Evolutionary conservation across 2,113 vertebrate genomes (phyloP).

Genomic region (Psilopogon haemacephalus): DNA sequence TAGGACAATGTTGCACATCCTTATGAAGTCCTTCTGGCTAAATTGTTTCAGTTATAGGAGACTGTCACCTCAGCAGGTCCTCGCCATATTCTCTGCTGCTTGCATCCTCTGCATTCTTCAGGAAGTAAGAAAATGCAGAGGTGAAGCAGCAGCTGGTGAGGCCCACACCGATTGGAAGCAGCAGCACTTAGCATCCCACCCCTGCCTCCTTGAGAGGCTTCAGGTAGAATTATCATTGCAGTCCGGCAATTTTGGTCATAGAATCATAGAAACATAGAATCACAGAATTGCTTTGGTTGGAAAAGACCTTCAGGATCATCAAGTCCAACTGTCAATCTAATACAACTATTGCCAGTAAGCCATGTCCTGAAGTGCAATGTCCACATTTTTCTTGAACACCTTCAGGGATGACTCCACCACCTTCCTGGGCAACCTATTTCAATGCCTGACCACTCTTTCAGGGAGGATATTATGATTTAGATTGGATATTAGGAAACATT

Average conservation of each 20-base stretch:
- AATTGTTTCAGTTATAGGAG: background rate
- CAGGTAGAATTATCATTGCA: background rate
- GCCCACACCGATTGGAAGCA: background rate
- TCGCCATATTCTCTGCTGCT: background rate
- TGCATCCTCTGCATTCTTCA: background rate
- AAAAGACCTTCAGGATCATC: no score
- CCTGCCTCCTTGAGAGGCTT: background rate
- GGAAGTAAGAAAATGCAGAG: background rate
- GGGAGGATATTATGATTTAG: no score
- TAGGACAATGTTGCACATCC: background rate
- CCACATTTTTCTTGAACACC: no score
- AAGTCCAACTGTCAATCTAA: no score
- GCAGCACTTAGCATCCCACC: background rate
- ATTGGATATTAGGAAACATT: no score
- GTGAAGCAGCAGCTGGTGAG: background rate
- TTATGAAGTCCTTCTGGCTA: background rate
- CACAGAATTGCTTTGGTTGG: no score
- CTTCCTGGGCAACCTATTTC: no score
- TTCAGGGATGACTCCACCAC: no score
- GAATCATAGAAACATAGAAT: no score
- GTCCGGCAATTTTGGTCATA: conserved; percentile 1
- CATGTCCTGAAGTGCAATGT: no score
- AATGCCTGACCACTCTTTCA: no score
- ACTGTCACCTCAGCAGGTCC: background rate
- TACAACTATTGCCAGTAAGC: no score